Evolutionary conservation across 2,113 vertebrate genomes (phyloP).

Genomic region (Phrynosoma blainvillii): DNA sequence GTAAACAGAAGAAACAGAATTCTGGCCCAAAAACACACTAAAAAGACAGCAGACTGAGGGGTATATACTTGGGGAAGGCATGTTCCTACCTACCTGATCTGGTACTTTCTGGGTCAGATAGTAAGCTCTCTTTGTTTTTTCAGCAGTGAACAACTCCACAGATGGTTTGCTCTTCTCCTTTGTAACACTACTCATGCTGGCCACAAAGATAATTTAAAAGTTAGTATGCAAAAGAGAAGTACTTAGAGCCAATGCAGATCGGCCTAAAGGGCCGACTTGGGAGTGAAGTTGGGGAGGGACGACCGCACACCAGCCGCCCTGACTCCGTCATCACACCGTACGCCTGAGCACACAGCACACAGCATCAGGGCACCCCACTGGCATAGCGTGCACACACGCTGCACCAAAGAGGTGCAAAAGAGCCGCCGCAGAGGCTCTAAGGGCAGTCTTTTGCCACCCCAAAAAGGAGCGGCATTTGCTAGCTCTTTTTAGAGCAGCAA

Average conservation of each 20-base stretch:
- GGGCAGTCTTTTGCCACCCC: too few relatives aligned
- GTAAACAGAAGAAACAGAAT: not conserved
- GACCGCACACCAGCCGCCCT: too few relatives aligned
- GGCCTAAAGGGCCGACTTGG: too few relatives aligned
- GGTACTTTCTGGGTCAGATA: conserved; percentile 83
- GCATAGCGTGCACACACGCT: too few relatives aligned
- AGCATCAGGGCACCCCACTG: too few relatives aligned
- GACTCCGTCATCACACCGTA: too few relatives aligned
- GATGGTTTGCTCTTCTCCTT: conserved; percentile 71
- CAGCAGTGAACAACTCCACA: conserved; percentile 79
- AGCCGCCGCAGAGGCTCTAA: too few relatives aligned
- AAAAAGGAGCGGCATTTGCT: too few relatives aligned
- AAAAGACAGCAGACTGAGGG: not conserved
- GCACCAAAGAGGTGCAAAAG: too few relatives aligned
- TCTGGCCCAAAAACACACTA: not conserved
- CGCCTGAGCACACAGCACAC: too few relatives aligned
- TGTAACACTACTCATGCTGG: conserved; percentile 69
- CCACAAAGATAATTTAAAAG: conserved; percentile 21
- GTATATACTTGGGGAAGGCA: not conserved
- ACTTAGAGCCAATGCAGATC: not conserved
- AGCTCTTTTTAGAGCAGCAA: too few relatives aligned
- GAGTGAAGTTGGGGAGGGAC: too few relatives aligned
- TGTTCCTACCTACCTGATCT: conserved; percentile 80
- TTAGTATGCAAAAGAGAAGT: not conserved
- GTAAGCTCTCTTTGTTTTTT: conserved; percentile 91